These are phyloP conservation scores for Dolichallabes microphthalmus DNA, from an alignment of 2,113 vertebrate species.

Conservation along the genomic window DNA sequence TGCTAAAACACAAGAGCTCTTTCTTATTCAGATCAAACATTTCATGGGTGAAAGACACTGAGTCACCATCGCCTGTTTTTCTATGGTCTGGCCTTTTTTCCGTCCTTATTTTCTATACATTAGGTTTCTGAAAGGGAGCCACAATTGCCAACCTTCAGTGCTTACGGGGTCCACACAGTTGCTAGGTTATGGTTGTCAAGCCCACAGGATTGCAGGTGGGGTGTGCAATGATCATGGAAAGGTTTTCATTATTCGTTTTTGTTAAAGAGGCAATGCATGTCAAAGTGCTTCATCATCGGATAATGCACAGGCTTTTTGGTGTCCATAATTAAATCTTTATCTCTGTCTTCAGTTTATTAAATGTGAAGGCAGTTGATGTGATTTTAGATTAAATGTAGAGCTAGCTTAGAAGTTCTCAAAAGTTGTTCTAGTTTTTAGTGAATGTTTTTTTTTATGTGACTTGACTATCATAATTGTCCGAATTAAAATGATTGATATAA, in stretches of 20 bases:
- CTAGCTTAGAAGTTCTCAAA: not conserved
- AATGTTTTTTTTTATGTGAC: not conserved
- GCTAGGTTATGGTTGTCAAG: constrained; percentile 43
- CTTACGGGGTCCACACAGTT: constrained; percentile 19
- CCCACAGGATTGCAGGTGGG: constrained; percentile 23
- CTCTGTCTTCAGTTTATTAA: constrained; percentile 16
- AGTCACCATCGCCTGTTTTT: constrained; percentile 3
- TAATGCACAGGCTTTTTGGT: not conserved
- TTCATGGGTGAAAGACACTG: constrained; percentile 34
- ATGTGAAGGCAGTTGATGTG: constrained; percentile 31
- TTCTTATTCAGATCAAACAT: constrained; percentile 51
- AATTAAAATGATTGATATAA: not conserved
- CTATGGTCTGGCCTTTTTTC: not conserved
- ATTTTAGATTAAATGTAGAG: constrained; percentile 10
- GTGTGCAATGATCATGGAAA: constrained; percentile 1
- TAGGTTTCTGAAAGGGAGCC: constrained; percentile 14
- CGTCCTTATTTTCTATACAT: constrained; percentile 25
- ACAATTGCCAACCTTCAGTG: constrained; percentile 8
- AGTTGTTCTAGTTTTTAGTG: not conserved
- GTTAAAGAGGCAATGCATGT: not conserved
- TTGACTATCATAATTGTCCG: not conserved
- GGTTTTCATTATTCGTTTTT: not conserved
- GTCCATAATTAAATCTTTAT: constrained; percentile 1
- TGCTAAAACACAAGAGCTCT: constrained; percentile 28
- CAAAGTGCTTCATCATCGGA: constrained; percentile 7